Evolutionary conservation across 2,888 invertebrate genomes (phyloP), one percentile per base, ranked within the genome.

Genomic region (Amphipoea lucens): DNA sequence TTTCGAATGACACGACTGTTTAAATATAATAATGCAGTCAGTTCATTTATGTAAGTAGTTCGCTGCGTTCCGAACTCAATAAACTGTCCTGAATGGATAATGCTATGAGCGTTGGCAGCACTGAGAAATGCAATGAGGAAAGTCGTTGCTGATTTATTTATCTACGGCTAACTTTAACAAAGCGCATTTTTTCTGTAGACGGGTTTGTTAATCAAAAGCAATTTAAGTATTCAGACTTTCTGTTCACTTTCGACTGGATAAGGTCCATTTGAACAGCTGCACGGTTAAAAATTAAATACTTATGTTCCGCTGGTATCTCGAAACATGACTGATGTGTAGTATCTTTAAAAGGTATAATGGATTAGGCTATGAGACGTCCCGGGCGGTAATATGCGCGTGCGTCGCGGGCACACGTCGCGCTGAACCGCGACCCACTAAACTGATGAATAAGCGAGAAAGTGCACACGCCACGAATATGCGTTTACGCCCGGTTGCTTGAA

Each of bases 381-480:
- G 90, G 88, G 92, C 90, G 90, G 87, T 87, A 87, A 78, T 74
- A 79, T 72, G 86, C 89, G 89, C 90, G 87, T 87, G 79, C 88
- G 87, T 87, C 54, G 82, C 80, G 42, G 45, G 69, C 81, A 67
- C 77, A 81, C 90, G 89, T 78, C 54, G 51, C 88, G 90, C 90
- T 92, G 90, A 90, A 90, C 90, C 90, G 91, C 92, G 95, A 95
- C 96, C 96, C 93, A 96, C 95, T 94, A 93, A 94, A 92, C 91
- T 92, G 93, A 94, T 94, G 93, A 94, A 94, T 94, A 94, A 93
- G 93, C 94, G 95, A 94, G 96, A 96, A 96, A 95, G 95, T 95
- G 92, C 91, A 91, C 84, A 72, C 84, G 78, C 86, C 75, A 72
- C 79, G 82, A 88, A 79, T 73, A 84, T 86, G 86, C 82, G 85